Percentiles rank a stretch among this genome's conserved stretches.
Conservation (phyloP, 2,113 vertebrate genomes). For the Saccopteryx bilineata region DNA sequence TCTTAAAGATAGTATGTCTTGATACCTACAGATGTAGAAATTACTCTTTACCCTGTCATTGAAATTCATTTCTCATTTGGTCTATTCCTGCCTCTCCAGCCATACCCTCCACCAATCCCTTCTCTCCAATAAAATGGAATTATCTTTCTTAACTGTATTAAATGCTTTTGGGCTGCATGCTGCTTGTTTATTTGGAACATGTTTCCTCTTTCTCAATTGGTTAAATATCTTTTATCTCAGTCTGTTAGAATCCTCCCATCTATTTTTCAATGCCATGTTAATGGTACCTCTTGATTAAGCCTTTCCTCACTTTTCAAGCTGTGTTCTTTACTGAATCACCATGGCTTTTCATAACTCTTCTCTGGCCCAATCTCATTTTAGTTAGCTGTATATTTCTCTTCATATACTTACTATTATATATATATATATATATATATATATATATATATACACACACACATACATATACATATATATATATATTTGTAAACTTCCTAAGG, state of each 20-base stretch:
- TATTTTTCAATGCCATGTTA: conserved; percentile 4
- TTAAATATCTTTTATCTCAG: neutral
- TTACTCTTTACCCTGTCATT: neutral
- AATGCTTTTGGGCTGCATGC: neutral
- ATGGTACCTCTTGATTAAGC: neutral
- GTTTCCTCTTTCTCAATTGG: neutral
- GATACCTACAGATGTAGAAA: neutral
- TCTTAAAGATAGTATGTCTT: neutral
- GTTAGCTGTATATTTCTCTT: neutral
- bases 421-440: neutral
- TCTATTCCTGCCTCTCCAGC: neutral
- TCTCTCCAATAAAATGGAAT: neutral
- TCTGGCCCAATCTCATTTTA: neutral
- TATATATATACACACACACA: neutral
- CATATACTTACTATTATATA: neutral
- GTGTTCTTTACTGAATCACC: neutral
- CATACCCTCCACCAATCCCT: neutral
- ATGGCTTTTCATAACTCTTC: neutral
- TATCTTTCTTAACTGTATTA: neutral
- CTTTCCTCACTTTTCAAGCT: neutral
- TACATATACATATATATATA: too few relatives aligned
- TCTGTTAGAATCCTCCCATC: neutral
- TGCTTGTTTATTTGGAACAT: neutral
- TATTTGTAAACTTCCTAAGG: neutral
- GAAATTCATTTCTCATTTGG: neutral